Base-by-base conservation (phyloP, 2,113 vertebrate species). In the Benitochromis conjunctus region DNA sequence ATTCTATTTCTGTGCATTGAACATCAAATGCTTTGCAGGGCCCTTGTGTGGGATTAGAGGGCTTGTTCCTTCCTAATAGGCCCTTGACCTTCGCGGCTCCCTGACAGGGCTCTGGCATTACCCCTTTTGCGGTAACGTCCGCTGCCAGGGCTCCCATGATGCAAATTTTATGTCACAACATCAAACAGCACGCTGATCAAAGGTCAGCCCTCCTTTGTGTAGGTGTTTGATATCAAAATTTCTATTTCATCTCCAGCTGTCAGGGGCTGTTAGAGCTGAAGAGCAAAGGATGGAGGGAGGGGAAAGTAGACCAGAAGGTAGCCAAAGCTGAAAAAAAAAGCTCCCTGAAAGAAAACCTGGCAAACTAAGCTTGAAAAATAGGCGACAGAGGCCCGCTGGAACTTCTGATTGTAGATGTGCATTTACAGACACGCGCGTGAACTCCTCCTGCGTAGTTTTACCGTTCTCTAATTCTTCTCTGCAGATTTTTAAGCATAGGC, bases 121-220 rank as follows among this genome's bases (percentile, higher is more conserved):
- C 95, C 94, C 95, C 94, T 92, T 69, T 94, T 89, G 91, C 84
- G 64, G 93, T 94, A 92, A 86, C 93, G 90, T 96, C 96, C 92
- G 85, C 94, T 87, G 94, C 92, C 87, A 41, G 92, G 91, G 94
- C 95, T 96, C 94, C 96, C 95, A 92, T 91, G 92, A 98, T 98
- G 97, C 96, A 98, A 97, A 98, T 98, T 96, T 97, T 86, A 94
- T 97, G 97, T 98, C 97, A 98, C 95, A 96, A 96, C 96, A 98
- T 98, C 96, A 97, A 97, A 98, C 91, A 64, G 90, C 88, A 86
- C 83, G 89, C 94, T 98, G 97, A 98, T 98, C 97, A 98, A 98
- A 98, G 97, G 97, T 98, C 97, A 99, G 92, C 90, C 91, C 94
- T 96, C 94, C 94, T 97, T 97, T 97, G 94, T 97, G 96, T 97